A percentile compares a stretch with the other conserved stretches of the same genome.
Evolutionary conservation across 1,140 invertebrate species (phyloP).

Genomic region (Drosophila willistoni): DNA sequence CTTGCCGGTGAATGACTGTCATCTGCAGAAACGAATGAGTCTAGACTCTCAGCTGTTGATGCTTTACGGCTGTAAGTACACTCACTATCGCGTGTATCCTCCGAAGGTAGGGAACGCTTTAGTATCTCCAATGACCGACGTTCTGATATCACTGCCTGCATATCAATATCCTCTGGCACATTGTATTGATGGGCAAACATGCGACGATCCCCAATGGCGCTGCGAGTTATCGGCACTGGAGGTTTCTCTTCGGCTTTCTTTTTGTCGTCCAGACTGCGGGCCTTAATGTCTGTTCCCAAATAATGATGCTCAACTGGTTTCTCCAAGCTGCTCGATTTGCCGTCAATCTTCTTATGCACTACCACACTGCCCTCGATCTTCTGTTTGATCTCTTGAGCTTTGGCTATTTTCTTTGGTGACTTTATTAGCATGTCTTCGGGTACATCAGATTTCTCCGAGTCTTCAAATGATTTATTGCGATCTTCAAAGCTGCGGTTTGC

Average conservation of each 20-base stretch:
- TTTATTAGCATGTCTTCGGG: slow-evolving; percentile 84
- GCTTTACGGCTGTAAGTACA: slow-evolving; percentile 82
- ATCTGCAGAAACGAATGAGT: slow-evolving; percentile 84
- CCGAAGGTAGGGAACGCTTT: slow-evolving; percentile 76
- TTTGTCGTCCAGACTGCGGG: slow-evolving; percentile 85
- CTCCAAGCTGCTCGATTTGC: slow-evolving; percentile 85
- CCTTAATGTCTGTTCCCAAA: slow-evolving; percentile 85
- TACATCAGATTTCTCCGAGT: slow-evolving; percentile 85
- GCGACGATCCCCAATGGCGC: slow-evolving; percentile 75
- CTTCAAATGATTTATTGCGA: slow-evolving; percentile 86
- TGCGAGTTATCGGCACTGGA: slow-evolving; percentile 37
- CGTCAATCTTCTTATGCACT: slow-evolving; percentile 84
- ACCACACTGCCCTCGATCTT: slow-evolving; percentile 86
- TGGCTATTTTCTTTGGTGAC: slow-evolving; percentile 85
- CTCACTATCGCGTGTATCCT: slow-evolving; percentile 79
- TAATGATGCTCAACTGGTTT: slow-evolving; percentile 83
- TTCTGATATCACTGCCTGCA: slow-evolving; percentile 86
- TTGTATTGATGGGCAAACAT: slow-evolving; percentile 81
- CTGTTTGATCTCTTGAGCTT: slow-evolving; percentile 86
- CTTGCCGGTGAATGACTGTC: slow-evolving; percentile 75
- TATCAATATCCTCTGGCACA: slow-evolving; percentile 84
- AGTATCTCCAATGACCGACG: slow-evolving; percentile 85
- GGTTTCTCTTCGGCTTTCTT: slow-evolving; percentile 73
- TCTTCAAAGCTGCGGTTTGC: slow-evolving; percentile 86
- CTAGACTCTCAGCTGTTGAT: slow-evolving; percentile 86